Evolutionary conservation across 2,888 invertebrate genomes (phyloP), one percentile per base, ranked within the genome.

Genomic region (Perithous albicinctus): DNA sequence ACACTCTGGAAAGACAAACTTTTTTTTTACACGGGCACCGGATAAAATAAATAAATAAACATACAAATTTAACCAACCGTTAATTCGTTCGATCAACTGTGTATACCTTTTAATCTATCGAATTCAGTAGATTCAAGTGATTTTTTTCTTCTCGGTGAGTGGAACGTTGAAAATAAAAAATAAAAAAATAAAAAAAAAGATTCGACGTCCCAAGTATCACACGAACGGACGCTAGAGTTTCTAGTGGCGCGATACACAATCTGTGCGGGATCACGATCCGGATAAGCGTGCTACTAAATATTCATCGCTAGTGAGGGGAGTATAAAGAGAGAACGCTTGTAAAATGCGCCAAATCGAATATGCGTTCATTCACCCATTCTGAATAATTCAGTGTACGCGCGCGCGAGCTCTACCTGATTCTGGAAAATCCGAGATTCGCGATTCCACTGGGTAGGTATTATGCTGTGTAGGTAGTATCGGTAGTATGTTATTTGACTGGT

Each of bases 211-310:
- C 29, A 32, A 32, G 59, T 32, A 59, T 26, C n/a, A 26, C n/a
- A 26, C 26, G 54, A 26, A 59, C n/a, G 10, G 18, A 29, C 12
- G 54, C 54, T n/a, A 6, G 6, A 59, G 59, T 35, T 32, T 59
- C 59, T 32, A 5, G 59, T 32, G 6, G 59, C 7, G 59, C 74
- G 74, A 72, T 75, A 78, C 66, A 78, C 82, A 82, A 82, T 75
- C 75, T 78, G 66, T 78, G 75, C 82, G 77, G 78, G 84, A 84
- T 88, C 86, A 86, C 84, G 84, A 86, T 82, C 84, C 79, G 84
- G 84, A 87, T 88, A 86, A 88, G 86, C 85, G 79, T 76, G n/a
- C 83, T 73, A 83, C 84, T 88, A 88, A 88, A 88, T 88, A 88
- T 88, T 88, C 88, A 86, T 80, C 83, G 85, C 70, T 38, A 29